Conservation (phyloP, 1,140 invertebrate species). For the Orius insidiosus region DNA sequence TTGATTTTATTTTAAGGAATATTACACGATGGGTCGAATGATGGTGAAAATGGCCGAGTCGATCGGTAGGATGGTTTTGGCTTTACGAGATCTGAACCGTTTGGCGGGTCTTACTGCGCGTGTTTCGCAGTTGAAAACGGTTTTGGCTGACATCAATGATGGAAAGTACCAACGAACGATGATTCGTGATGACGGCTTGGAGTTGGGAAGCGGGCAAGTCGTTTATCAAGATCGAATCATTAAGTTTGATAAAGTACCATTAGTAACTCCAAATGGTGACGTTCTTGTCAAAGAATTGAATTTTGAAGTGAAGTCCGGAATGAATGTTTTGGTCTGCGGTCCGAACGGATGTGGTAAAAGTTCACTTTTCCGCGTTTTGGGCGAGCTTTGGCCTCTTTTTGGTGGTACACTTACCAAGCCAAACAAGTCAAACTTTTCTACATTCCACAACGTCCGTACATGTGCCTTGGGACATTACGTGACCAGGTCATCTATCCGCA, state of each 20-base stretch:
- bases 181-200: conserved; percentile 35
- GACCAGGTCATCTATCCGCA: conserved; percentile 96
- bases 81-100: conserved; percentile 84
- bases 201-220: conserved; percentile 62
- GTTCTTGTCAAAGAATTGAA: conserved; percentile 72
- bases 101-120: conserved; percentile 44
- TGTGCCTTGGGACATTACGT: conserved; percentile 79
- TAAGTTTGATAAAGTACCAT: conserved; percentile 78
- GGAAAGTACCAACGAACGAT: conserved; percentile 80
- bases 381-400: conserved; percentile 93
- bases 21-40: conserved; percentile 95
- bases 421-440: conserved; percentile 89
- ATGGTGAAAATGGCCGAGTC: conserved; percentile 82
- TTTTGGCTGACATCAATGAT: conserved; percentile 70
- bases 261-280: conserved; percentile 95
- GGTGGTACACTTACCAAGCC: conserved; percentile 87
- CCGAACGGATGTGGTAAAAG: conserved; percentile 97
- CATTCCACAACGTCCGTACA: conserved; percentile 92
- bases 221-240: conserved; percentile 82
- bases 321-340: conserved; percentile 91
- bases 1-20: conserved; percentile 42
- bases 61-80: conserved; percentile 54
- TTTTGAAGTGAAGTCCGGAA: conserved; percentile 86
- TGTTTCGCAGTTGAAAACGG: conserved; percentile 75
- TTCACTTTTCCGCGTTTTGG: conserved; percentile 80